Percentiles rank a stretch among this genome's conserved stretches.
Conservation (phyloP, 2,888 invertebrate genomes). For the Platycheirus rosarum region DNA sequence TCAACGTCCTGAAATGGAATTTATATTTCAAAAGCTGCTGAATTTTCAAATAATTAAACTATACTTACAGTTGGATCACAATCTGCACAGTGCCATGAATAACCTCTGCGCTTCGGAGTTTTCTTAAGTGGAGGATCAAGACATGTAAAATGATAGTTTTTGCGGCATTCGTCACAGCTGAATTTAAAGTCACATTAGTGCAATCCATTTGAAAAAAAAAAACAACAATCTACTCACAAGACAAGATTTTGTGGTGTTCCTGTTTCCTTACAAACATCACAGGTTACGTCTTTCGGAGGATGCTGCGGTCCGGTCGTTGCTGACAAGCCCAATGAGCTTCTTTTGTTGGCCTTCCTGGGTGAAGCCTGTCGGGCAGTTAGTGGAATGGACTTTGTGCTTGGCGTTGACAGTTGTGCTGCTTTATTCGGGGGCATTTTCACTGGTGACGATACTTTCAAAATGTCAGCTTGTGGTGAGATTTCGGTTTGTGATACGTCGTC, state of each 20-base stretch:
- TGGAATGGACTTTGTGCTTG: conserved; percentile 40
- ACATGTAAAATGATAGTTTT: conserved; percentile 95
- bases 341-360: conserved; percentile 58
- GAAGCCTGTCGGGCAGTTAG: conserved; percentile 36
- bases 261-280: conserved; percentile 77
- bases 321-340: conserved; percentile 47
- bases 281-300: conserved; percentile 75
- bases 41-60: neutral
- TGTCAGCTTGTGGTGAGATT: conserved; percentile 43
- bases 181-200: conserved; percentile 6
- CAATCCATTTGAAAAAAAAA: neutral
- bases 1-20: conserved; percentile 56
- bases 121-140: conserved; percentile 96
- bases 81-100: conserved; percentile 97
- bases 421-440: conserved; percentile 62
- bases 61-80: conserved; percentile 94
- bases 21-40: neutral
- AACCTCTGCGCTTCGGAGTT: conserved; percentile 95
- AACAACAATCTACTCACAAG: too few relatives aligned
- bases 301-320: conserved; percentile 42
- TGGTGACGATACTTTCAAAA: conserved; percentile 35
- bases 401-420: conserved; percentile 74
- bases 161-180: conserved; percentile 95
- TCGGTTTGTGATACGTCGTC: conserved; percentile 59
- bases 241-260: conserved; percentile 79